These are phyloP conservation scores for Falcunculus frontatus DNA, from an alignment of 2,113 vertebrate species.

Conservation along the genomic window DNA sequence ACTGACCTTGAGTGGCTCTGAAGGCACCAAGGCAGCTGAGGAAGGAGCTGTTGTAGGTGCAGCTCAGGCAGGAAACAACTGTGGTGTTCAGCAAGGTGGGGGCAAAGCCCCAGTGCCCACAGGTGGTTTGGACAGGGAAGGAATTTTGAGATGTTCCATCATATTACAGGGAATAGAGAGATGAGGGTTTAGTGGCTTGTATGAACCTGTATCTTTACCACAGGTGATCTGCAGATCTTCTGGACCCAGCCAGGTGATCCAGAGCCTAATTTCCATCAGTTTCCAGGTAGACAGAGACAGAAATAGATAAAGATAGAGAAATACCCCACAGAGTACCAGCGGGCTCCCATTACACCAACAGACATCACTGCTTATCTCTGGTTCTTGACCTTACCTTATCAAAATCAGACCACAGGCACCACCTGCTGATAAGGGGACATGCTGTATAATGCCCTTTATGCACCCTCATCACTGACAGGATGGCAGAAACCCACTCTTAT, in stretches of 20 bases:
- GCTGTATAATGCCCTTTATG: background rate
- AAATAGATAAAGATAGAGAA: background rate
- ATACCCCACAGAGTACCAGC: background rate
- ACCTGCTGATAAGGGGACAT: background rate
- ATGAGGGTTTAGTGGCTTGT: background rate
- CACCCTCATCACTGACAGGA: background rate
- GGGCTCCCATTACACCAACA: rapidly evolving
- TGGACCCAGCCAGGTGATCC: background rate
- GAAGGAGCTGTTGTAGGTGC: background rate
- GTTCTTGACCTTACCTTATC: background rate
- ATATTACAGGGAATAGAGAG: background rate
- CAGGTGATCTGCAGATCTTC: background rate
- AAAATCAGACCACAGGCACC: background rate
- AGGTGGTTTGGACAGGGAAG: background rate
- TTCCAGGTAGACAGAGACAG: background rate
- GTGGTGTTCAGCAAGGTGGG: background rate
- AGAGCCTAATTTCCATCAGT: background rate
- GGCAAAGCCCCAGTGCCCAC: background rate
- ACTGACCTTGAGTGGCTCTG: constrained; percentile 24
- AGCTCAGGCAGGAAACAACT: background rate
- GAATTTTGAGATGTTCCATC: background rate
- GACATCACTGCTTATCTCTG: background rate
- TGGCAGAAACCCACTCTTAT: background rate
- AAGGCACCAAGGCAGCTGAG: background rate
- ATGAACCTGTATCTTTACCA: background rate